Percentiles rank a stretch among this genome's conserved stretches.
phyloP scores from a whole-genome alignment of 2,797 vertebrate genomes.

The Microcaecilia unicolor region DNA sequence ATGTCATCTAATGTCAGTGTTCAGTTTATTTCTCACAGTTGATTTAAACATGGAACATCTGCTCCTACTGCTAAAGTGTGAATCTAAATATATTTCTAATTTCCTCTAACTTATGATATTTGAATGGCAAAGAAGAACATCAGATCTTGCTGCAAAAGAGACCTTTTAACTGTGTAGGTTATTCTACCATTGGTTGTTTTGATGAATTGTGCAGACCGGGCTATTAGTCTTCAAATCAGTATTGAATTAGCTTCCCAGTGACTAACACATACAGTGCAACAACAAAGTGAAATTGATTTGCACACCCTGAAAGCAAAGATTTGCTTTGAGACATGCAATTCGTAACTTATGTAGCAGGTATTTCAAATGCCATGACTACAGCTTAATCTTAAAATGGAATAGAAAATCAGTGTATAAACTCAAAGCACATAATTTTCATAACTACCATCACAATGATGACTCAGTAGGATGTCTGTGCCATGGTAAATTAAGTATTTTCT shows the following conservation, averaged over 20 bases:
- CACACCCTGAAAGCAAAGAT: neutral
- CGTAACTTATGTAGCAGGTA: neutral
- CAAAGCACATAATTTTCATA: neutral
- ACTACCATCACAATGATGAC: neutral
- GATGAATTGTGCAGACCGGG: neutral
- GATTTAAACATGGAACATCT: conserved; percentile 13
- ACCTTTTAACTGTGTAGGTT: neutral
- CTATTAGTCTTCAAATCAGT: neutral
- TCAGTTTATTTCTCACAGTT: conserved; percentile 2
- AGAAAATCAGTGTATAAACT: neutral
- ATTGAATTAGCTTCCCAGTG: conserved; percentile 1
- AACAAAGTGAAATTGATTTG: conserved; percentile 12
- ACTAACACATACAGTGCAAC: neutral
- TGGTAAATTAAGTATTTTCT: too few species aligned
- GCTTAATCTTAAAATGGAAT: neutral
- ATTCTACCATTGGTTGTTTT: neutral
- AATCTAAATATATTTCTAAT: conserved; percentile 7
- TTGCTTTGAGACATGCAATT: conserved; percentile 1
- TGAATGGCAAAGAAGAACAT: neutral
- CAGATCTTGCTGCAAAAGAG: neutral
- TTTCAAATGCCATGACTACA: neutral
- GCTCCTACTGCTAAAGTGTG: conserved; percentile 2
- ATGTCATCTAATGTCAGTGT: conserved; percentile 7
- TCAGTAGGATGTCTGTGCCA: neutral
- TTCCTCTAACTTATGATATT: conserved; percentile 15